These are phyloP conservation scores for Phengaris alcon DNA, from an alignment of 2,888 invertebrate species.

Conservation along the genomic window DNA sequence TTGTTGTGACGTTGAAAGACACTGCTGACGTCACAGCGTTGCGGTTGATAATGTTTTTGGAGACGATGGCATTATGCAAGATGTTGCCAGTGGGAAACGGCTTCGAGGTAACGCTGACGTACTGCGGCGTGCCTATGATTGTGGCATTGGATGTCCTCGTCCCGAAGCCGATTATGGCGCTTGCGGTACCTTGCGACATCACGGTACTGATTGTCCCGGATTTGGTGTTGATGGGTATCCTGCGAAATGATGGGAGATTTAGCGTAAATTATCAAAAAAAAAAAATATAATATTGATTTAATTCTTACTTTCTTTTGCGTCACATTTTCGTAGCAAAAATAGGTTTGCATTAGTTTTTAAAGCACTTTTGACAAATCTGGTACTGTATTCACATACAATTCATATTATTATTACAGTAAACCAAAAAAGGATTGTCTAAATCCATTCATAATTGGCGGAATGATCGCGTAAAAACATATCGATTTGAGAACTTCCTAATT, in stretches of 20 bases:
- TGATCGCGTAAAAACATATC: too few species aligned
- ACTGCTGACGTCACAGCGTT: constrained; percentile 57
- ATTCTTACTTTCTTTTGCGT: too few species aligned
- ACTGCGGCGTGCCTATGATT: constrained; percentile 67
- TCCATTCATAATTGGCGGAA: too few species aligned
- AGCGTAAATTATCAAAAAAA: too few species aligned
- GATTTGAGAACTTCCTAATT: too few species aligned
- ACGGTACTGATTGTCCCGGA: constrained; percentile 70
- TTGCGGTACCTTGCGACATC: constrained; percentile 73
- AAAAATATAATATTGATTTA: too few species aligned
- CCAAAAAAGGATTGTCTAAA: neutral
- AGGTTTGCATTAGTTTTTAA: too few species aligned
- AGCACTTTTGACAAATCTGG: too few species aligned
- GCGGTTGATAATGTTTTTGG: constrained; percentile 69
- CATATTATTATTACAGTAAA: neutral
- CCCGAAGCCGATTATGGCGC: constrained; percentile 71
- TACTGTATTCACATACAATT: too few species aligned
- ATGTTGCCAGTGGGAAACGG: constrained; percentile 75
- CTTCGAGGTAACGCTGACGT: constrained; percentile 72
- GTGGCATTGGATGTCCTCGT: constrained; percentile 64
- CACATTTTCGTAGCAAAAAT: too few species aligned
- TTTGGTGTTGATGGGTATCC: constrained; percentile 70
- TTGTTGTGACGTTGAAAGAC: constrained; percentile 63
- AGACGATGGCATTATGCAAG: constrained; percentile 73
- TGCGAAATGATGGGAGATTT: constrained; percentile 42